Evolutionary conservation across 2,888 invertebrate genomes (phyloP).

Genomic region (Acleris sparsana): DNA sequence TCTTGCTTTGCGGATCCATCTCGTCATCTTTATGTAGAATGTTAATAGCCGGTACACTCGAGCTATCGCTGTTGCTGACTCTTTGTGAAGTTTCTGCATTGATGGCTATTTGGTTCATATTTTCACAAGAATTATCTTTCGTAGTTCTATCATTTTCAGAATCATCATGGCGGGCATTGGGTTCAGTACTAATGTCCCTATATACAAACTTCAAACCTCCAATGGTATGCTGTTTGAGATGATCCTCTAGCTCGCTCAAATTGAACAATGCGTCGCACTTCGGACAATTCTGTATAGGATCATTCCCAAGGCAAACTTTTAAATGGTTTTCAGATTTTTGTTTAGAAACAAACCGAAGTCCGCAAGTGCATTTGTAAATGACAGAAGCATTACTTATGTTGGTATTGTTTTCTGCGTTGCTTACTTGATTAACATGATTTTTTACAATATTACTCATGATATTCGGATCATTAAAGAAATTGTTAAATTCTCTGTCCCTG

Average conservation of each 20-base stretch:
- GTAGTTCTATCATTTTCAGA: background rate
- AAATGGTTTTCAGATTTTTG: conserved; percentile 9
- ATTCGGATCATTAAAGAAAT: no score
- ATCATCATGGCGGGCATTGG: conserved; percentile 17
- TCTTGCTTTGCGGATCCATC: background rate
- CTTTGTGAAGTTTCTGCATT: background rate
- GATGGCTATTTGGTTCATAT: background rate
- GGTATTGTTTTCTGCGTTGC: background rate
- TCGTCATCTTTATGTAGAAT: background rate
- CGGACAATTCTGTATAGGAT: conserved; percentile 1
- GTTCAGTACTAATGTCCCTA: conserved; percentile 6
- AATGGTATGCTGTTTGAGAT: conserved; percentile 13
- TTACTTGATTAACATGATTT: background rate
- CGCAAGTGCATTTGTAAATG: conserved; percentile 28
- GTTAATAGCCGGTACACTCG: no score
- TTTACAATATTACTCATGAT: no score
- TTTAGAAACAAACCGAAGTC: conserved; percentile 17
- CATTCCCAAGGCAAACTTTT: conserved; percentile 7
- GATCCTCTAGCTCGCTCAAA: conserved; percentile 7
- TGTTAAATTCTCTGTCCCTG: conserved; percentile 2
- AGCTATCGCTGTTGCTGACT: background rate
- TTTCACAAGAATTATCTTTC: background rate
- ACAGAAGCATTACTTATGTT: background rate
- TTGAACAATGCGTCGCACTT: conserved; percentile 16
- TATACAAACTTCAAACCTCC: background rate